Evolutionary conservation across 37 sponge, comb jelly and placozoan genomes (phyloP).

Genomic region (Diacarnus erythraeanus): DNA sequence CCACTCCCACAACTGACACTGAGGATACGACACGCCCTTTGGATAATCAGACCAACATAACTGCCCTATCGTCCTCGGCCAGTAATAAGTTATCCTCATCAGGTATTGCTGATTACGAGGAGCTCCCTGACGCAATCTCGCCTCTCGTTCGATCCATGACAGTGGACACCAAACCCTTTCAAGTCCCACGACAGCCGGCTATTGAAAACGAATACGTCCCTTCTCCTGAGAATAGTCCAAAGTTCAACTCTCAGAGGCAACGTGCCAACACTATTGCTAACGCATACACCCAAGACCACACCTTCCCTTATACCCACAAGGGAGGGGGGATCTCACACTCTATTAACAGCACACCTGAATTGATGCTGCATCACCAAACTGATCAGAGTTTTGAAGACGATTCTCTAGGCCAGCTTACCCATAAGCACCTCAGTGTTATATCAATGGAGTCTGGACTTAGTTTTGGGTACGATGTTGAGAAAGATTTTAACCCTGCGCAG

Average conservation of each 20-base stretch:
- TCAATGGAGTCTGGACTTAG: constrained; percentile 81
- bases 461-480: constrained; percentile 71
- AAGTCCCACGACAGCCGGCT: constrained; percentile 7
- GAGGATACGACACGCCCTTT: background rate
- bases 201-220: constrained; percentile 71
- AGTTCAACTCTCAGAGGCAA: constrained; percentile 18
- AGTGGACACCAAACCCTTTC: constrained; percentile 13
- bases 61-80: background rate
- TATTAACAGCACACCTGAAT: background rate
- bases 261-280: constrained; percentile 35
- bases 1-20: background rate
- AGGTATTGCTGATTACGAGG: constrained; percentile 45
- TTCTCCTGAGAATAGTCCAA: constrained; percentile 50
- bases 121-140: constrained; percentile 19
- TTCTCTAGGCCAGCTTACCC: background rate
- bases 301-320: background rate
- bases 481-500: constrained; percentile 44
- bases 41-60: background rate
- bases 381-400: background rate
- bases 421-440: constrained; percentile 57
- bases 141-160: constrained; percentile 34
- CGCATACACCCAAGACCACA: background rate
- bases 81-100: background rate
- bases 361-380: background rate
- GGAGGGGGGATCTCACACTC: background rate